phyloP scores from a whole-genome alignment of 2,888 invertebrate species.

The Nemoura dubitans region DNA sequence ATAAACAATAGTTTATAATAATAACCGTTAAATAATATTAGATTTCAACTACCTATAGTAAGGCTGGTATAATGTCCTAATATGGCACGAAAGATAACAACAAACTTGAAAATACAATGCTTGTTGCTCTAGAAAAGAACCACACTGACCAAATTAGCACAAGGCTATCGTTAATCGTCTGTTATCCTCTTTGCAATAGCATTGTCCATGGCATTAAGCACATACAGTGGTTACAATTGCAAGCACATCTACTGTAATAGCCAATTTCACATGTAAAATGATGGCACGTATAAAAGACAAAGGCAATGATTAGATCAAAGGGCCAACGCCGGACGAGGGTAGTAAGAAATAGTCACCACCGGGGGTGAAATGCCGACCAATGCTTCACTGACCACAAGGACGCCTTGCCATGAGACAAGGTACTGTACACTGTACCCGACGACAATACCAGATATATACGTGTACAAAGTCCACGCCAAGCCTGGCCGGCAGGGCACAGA shows the following conservation, averaged over 20 bases:
- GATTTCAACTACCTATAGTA: no score
- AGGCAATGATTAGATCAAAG: constrained; percentile 35
- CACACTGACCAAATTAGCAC: not conserved
- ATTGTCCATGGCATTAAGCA: not conserved
- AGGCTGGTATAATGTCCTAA: no score
- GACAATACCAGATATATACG: constrained; percentile 9
- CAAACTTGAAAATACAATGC: no score
- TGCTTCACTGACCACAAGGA: constrained; percentile 26
- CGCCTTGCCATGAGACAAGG: not conserved
- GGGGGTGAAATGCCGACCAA: not conserved
- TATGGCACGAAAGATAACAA: no score
- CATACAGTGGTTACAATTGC: not conserved
- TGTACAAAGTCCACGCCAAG: not conserved
- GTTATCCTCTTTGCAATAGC: not conserved
- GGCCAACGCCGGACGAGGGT: not conserved
- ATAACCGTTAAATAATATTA: no score
- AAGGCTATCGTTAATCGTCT: not conserved
- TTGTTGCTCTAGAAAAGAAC: not conserved
- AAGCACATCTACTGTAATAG: not conserved
- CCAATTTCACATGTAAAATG: constrained; percentile 12
- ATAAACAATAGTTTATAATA: no score
- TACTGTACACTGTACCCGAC: not conserved
- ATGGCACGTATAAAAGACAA: constrained; percentile 27
- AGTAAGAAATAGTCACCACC: constrained; percentile 9
- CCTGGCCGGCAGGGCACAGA: not conserved